A percentile compares a stretch with the other conserved stretches of the same genome.
phyloP scores from a whole-genome alignment of 2,797 vertebrate genomes.

The Macropodus opercularis region DNA sequence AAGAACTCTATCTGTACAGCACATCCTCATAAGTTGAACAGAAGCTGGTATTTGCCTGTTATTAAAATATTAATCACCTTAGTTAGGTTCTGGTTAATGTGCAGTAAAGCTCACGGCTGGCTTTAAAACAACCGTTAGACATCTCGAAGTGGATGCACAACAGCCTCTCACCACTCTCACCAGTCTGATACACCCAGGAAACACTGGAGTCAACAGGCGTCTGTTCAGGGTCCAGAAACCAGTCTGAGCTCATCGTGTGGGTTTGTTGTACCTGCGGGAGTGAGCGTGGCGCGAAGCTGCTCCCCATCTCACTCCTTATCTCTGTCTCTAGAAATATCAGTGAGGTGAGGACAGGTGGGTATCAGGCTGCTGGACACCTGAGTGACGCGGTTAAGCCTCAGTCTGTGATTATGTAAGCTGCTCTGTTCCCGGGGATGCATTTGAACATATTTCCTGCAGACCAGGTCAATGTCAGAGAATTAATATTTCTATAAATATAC shows the following conservation, averaged over 20 bases:
- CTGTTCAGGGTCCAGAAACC: no score
- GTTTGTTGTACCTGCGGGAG: conserved; percentile 12
- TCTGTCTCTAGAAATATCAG: conserved; percentile 51
- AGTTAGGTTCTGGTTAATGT: no score
- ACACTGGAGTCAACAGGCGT: no score
- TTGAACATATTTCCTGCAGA: conserved; percentile 10
- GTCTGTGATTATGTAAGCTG: conserved; percentile 16
- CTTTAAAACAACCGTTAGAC: no score
- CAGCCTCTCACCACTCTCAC: no score
- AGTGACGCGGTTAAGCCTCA: background rate
- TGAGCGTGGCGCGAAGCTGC: conserved; percentile 57
- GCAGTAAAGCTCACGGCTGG: no score
- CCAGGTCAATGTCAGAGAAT: no score
- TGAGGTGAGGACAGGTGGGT: conserved; percentile 64
- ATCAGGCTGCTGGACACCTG: conserved; percentile 6
- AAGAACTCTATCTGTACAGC: background rate
- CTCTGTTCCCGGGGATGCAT: background rate
- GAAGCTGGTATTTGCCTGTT: background rate
- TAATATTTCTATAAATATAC: background rate
- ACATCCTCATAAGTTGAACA: background rate
- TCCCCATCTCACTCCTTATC: background rate
- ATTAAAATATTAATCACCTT: no score
- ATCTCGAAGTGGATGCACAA: no score
- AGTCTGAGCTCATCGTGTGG: no score
- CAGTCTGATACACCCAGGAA: no score